Percentiles rank a stretch among this genome's conserved stretches.
phyloP scores from a whole-genome alignment of 2,113 vertebrate genomes.

The Calidris pugnax region DNA sequence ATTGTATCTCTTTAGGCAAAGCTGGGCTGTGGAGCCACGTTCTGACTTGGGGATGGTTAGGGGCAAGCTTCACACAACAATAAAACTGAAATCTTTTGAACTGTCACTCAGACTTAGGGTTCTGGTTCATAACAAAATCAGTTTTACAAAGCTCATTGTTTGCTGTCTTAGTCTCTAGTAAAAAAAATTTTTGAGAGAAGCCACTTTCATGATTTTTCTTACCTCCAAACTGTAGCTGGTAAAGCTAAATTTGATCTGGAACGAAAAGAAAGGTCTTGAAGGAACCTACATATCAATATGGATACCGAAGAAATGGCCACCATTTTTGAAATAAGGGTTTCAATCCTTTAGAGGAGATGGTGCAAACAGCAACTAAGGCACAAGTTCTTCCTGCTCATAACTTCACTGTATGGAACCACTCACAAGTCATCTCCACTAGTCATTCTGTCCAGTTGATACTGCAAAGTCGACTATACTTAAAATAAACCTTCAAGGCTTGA shows the following conservation, averaged over 20 bases:
- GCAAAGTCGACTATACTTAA: not conserved
- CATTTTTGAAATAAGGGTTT: not conserved
- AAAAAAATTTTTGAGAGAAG: not conserved
- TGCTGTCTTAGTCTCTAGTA: not conserved
- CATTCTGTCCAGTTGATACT: not conserved
- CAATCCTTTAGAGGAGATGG: not conserved
- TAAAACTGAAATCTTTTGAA: not conserved
- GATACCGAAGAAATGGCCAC: not conserved
- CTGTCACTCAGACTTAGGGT: not conserved
- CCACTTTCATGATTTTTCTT: not conserved
- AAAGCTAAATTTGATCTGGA: not conserved
- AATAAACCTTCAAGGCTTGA: not conserved
- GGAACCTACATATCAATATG: not conserved
- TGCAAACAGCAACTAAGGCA: not conserved
- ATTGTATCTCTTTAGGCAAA: not conserved
- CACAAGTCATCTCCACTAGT: not conserved
- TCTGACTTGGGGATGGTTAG: not conserved
- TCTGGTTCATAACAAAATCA: not conserved
- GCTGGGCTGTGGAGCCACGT: not conserved
- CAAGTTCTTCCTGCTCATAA: not conserved
- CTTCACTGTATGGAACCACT: not conserved
- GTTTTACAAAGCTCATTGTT: not conserved
- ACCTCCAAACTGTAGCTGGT: not conserved
- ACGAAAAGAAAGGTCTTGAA: not conserved
- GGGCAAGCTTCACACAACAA: not conserved